Percentiles rank a stretch among this genome's conserved stretches.
Evolutionary conservation across 2,113 vertebrate species (phyloP).

Genomic region (Odobenus rosmarus): DNA sequence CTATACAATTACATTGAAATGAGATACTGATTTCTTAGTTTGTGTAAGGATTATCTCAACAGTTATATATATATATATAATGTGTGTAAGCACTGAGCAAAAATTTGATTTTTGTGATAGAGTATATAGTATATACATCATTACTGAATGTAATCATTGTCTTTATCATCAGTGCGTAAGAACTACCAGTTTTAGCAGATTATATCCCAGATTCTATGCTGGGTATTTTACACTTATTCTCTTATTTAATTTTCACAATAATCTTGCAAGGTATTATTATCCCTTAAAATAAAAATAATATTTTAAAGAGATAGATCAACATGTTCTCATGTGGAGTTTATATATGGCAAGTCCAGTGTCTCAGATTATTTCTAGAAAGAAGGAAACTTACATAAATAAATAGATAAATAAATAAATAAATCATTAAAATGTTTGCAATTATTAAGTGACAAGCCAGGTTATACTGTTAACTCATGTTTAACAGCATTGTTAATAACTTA

Average conservation of each 20-base stretch:
- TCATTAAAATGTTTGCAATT: neutral
- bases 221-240: neutral
- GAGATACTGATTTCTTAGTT: neutral
- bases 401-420: neutral
- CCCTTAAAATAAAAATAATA: neutral
- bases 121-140: neutral
- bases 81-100: neutral
- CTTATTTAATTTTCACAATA: neutral
- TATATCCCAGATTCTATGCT: neutral
- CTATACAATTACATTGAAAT: neutral
- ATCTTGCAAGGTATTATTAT: neutral
- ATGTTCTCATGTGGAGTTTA: neutral
- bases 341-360: neutral
- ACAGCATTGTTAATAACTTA: neutral
- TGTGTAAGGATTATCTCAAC: conserved; percentile 31
- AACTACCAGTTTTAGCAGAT: neutral
- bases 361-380: neutral
- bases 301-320: neutral
- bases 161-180: neutral
- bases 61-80: neutral
- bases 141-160: neutral
- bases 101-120: neutral
- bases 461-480: neutral
- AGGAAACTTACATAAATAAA: neutral
- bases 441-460: neutral